These are phyloP conservation scores for Peucedramus taeniatus DNA, from an alignment of 2,113 vertebrate genomes.

Conservation along the genomic window DNA sequence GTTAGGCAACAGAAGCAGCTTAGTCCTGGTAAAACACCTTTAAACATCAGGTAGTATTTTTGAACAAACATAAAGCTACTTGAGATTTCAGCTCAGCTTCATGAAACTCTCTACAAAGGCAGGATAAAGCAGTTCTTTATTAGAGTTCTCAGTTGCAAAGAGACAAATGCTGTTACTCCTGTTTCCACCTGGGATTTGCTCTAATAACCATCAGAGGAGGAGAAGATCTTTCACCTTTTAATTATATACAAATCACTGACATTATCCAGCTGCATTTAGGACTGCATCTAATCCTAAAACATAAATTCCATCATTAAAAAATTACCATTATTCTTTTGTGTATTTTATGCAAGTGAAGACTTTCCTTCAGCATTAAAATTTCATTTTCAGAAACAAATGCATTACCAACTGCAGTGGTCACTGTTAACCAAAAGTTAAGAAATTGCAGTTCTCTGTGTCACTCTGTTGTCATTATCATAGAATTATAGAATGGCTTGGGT, in stretches of 20 bases:
- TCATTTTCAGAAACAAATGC: not conserved
- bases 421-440: not conserved
- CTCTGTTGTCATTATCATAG: not conserved
- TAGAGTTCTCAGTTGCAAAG: not conserved
- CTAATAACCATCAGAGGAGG: not conserved
- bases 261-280: not conserved
- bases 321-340: not conserved
- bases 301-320: not conserved
- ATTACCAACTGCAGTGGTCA: not conserved
- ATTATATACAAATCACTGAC: not conserved
- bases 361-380: not conserved
- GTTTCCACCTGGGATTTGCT: not conserved
- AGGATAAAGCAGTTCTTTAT: not conserved
- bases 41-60: not conserved
- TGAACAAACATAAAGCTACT: not conserved
- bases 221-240: not conserved
- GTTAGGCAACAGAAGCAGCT: not conserved
- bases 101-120: not conserved
- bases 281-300: not conserved
- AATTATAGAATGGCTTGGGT: not conserved
- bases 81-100: not conserved
- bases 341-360: not conserved
- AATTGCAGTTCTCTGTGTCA: not conserved
- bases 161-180: not conserved
- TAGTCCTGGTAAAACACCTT: not conserved